Base-by-base conservation (phyloP, 2,113 vertebrate species). In the Paradoxurus hermaphroditus region DNA sequence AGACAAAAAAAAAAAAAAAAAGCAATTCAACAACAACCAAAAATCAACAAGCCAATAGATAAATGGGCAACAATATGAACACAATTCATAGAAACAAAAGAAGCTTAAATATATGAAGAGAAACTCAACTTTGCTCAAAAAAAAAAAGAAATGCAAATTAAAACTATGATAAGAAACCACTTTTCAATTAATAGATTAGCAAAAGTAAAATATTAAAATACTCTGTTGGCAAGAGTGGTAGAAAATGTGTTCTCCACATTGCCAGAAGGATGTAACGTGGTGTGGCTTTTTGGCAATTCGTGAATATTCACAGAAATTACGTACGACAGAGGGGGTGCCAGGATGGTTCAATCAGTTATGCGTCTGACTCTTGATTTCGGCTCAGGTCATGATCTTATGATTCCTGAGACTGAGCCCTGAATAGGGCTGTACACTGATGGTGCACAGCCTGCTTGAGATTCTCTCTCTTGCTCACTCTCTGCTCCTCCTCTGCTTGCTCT, bases 71-170 rank as follows among this genome's bases (percentile, higher is more conserved):
- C 86, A 29, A 18, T 84, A 83, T 39, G 14, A 91, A 73, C 10
- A 34, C 29, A 4, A 93, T 56, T 78, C 31, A 78, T 46, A 94
- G n/a, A 93, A 93, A 56, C 10, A 41, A 97, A 44, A 63, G 16
- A 4, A 73, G 39, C 46, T 93, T 93, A 70, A 70, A 87, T 75
- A 65, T 9, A 68, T 51, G 53, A 62, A 88, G 87, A 94, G 27
- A 62, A 87, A 29, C 5, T 94, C 92, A 91, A 29, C 39, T 39
- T 62, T 44, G 67, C 77, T 88, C 34, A 29, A 51, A 82, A 75
- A 51, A 82, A 75, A 91, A 82, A 91, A n/a, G 49, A 90, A 78
- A 93, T 78, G 27, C 21, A 92, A 94, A 83, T n/a, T 83, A 77
- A 92, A 88, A 68, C 34, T 62, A 53, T 34, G 53, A 12, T 62